Evolutionary conservation across 2,888 invertebrate species (phyloP).

Genomic region (Chymomyza caudatula): DNA sequence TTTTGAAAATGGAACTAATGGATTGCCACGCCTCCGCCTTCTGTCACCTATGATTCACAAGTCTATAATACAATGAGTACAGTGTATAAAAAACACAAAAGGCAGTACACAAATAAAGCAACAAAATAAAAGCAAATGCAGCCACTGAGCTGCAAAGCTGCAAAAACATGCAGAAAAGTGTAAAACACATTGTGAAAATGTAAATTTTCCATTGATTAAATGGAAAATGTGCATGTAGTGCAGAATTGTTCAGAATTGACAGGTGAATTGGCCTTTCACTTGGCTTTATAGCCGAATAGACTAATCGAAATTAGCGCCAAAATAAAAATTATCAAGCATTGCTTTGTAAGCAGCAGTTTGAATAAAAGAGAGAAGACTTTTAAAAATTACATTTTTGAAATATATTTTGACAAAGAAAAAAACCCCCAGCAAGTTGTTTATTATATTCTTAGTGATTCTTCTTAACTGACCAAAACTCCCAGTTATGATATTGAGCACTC

Average conservation of each 20-base stretch:
- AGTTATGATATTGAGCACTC: too few relatives aligned
- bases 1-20: too few relatives aligned
- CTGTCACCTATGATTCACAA: too few relatives aligned
- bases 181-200: constrained; percentile 68
- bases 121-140: constrained; percentile 6
- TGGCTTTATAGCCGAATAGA: neutral
- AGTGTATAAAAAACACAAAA: neutral
- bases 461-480: too few relatives aligned
- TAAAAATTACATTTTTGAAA: too few relatives aligned
- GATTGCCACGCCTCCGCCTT: too few relatives aligned
- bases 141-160: constrained; percentile 17
- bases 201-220: constrained; percentile 59
- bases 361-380: too few relatives aligned
- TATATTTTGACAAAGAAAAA: too few relatives aligned
- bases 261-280: neutral
- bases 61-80: neutral
- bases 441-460: too few relatives aligned
- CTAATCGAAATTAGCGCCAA: neutral
- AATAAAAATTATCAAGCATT: neutral
- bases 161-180: constrained; percentile 54
- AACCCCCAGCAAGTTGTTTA: too few relatives aligned
- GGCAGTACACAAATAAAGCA: neutral
- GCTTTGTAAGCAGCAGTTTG: too few relatives aligned
- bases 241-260: neutral
- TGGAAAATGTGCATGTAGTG: constrained; percentile 24